phyloP scores from a whole-genome alignment of 2,113 vertebrate species.

The Cygnus atratus region DNA sequence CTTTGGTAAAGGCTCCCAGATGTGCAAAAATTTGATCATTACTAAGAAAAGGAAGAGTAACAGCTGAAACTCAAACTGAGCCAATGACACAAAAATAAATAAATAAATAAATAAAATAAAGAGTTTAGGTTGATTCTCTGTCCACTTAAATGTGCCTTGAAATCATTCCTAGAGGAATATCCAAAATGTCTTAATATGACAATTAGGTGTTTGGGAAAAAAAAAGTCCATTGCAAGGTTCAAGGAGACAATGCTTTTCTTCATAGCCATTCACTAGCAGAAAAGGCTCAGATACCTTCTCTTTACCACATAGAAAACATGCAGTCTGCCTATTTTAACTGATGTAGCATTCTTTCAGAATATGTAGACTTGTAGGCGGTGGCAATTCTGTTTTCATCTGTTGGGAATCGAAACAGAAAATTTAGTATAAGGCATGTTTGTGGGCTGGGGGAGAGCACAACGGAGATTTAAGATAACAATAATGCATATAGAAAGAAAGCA shows the following conservation, averaged over 20 bases:
- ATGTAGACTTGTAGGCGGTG: neutral
- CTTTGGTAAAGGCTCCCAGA: neutral
- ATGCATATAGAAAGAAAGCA: neutral
- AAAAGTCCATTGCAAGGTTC: neutral
- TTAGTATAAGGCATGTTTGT: neutral
- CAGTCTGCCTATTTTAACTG: neutral
- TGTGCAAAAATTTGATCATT: neutral
- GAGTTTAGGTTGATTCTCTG: neutral
- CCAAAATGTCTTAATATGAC: neutral
- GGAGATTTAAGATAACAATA: neutral
- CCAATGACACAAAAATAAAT: neutral
- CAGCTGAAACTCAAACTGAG: neutral
- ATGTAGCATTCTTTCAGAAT: neutral
- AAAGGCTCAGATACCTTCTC: neutral
- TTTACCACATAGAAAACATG: neutral
- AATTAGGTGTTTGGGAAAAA: neutral
- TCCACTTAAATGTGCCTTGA: neutral
- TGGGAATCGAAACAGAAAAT: neutral
- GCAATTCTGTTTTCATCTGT: neutral
- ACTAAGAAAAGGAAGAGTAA: neutral
- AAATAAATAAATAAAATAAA: no score
- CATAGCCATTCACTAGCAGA: neutral
- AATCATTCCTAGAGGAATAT: neutral
- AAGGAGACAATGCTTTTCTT: neutral
- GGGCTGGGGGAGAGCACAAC: neutral